A percentile compares a stretch with the other conserved stretches of the same genome.
Evolutionary conservation across 1,140 invertebrate genomes (phyloP).

Genomic region (Papilio helenus): DNA sequence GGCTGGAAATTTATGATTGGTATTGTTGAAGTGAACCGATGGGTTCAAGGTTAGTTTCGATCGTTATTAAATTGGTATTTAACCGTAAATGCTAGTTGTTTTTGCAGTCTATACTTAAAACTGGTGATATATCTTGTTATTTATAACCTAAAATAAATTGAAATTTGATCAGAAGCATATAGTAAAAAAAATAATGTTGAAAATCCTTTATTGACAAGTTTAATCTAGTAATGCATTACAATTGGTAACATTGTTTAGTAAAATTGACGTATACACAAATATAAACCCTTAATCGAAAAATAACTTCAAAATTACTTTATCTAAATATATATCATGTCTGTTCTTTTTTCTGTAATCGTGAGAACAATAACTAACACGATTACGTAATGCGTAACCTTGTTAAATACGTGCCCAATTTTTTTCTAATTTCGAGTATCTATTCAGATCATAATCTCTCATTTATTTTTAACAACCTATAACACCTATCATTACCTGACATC

Average conservation of each 20-base stretch:
- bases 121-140: no score
- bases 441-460: constrained; percentile 33
- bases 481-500: constrained; percentile 34
- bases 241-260: no score
- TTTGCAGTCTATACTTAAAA: not conserved
- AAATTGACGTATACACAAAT: no score
- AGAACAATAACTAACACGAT: not conserved
- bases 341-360: not conserved
- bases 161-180: no score
- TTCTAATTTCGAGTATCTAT: constrained; percentile 22
- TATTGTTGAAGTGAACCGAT: constrained; percentile 46
- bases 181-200: no score
- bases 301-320: no score
- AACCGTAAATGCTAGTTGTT: not conserved
- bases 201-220: no score
- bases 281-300: no score
- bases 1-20: constrained; percentile 44
- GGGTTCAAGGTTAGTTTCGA: constrained; percentile 45
- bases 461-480: constrained; percentile 31
- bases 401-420: constrained; percentile 7
- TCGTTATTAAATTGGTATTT: not conserved
- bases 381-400: not conserved
- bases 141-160: no score
- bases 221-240: no score
- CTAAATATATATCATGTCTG: not conserved